A percentile compares a stretch with the other conserved stretches of the same genome.
phyloP scores from a whole-genome alignment of 2,797 vertebrate species.

The Allobates femoralis region DNA sequence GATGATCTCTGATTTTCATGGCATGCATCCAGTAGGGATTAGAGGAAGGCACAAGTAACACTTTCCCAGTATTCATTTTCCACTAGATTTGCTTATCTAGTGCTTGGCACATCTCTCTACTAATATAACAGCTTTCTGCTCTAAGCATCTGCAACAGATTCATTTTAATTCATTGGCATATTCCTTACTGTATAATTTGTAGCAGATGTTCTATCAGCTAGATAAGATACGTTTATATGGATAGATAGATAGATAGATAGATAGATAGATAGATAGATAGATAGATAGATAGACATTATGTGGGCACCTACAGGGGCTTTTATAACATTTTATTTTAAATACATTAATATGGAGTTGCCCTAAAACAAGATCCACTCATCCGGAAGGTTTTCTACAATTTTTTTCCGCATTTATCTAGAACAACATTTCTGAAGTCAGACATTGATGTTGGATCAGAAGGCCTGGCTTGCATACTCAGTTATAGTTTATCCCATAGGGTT shows the following conservation, averaged over 20 bases:
- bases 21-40: slow-evolving; percentile 43
- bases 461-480: too few species aligned
- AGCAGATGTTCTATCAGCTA: slow-evolving; percentile 66
- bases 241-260: slow-evolving; percentile 63
- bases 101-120: slow-evolving; percentile 63
- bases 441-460: too few species aligned
- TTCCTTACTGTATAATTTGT: slow-evolving; percentile 68
- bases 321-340: too few species aligned
- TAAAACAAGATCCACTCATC: too few species aligned
- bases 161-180: slow-evolving; percentile 64
- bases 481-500: too few species aligned
- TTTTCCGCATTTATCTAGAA: too few species aligned
- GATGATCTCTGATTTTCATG: slow-evolving; percentile 49
- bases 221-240: slow-evolving; percentile 60
- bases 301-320: too few species aligned
- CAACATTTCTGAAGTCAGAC: too few species aligned
- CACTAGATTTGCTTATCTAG: slow-evolving; percentile 56
- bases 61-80: slow-evolving; percentile 59
- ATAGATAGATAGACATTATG: slow-evolving; percentile 31
- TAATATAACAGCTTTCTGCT: slow-evolving; percentile 65
- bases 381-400: too few species aligned
- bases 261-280: slow-evolving; percentile 63
- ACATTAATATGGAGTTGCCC: too few species aligned
- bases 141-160: slow-evolving; percentile 63
- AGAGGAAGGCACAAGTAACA: slow-evolving; percentile 61